These are phyloP conservation scores for Scylla paramamosain DNA, from an alignment of 1,140 invertebrate species.

Conservation along the genomic window DNA sequence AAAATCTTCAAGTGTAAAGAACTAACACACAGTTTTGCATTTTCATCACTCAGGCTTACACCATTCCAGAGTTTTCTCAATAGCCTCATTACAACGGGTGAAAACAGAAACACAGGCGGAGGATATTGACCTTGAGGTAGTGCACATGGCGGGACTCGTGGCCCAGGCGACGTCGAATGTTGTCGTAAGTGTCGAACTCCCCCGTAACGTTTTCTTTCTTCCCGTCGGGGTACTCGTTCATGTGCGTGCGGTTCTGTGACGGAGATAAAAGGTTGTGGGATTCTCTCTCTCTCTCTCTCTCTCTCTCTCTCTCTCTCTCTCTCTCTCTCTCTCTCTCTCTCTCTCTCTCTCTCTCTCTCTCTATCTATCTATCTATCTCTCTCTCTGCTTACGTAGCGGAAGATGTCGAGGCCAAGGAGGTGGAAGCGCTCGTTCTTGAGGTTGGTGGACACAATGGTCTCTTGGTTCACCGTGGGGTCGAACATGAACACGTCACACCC, in stretches of 20 bases:
- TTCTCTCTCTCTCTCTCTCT: too few relatives aligned
- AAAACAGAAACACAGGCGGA: too few relatives aligned
- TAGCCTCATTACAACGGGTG: too few relatives aligned
- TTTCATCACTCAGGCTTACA: too few relatives aligned
- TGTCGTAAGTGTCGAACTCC: conserved; percentile 34
- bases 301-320: too few relatives aligned
- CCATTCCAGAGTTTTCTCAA: too few relatives aligned
- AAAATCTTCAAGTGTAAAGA: too few relatives aligned
- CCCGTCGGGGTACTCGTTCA: neutral
- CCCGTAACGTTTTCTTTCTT: neutral
- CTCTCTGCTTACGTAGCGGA: conserved; percentile 34
- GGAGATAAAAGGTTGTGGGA: neutral
- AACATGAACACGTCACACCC: conserved; percentile 75
- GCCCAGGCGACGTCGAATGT: neutral
- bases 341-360: too few relatives aligned
- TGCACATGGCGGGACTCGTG: conserved; percentile 45
- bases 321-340: too few relatives aligned
- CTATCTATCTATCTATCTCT: too few relatives aligned
- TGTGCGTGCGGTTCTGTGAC: conserved; percentile 14
- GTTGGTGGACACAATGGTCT: neutral
- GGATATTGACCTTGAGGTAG: conserved; percentile 54
- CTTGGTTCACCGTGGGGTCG: conserved; percentile 63
- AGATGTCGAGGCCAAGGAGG: conserved; percentile 5
- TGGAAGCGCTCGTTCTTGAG: conserved; percentile 8
- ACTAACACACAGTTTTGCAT: too few relatives aligned